These are phyloP conservation scores for Ormia ochracea DNA, from an alignment of 2,888 invertebrate species.

Conservation along the genomic window DNA sequence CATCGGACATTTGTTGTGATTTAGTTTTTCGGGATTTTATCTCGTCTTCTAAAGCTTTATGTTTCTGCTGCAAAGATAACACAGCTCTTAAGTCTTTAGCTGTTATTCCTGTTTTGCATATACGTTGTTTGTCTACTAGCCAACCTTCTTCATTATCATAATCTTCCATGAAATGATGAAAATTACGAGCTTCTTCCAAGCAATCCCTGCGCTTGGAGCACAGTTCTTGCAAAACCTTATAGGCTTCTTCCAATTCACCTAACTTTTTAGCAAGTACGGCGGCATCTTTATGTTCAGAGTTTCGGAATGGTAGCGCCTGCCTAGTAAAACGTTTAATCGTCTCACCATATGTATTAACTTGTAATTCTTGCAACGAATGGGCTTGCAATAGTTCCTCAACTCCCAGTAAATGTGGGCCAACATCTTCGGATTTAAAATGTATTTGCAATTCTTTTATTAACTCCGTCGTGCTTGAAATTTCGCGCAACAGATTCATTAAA, in stretches of 20 bases:
- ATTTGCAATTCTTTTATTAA: slow-evolving; percentile 91
- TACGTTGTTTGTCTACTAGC: slow-evolving; percentile 95
- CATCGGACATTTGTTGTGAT: slow-evolving; percentile 83
- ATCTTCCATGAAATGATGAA: slow-evolving; percentile 97
- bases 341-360: slow-evolving; percentile 92
- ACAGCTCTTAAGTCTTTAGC: slow-evolving; percentile 96
- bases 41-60: slow-evolving; percentile 92
- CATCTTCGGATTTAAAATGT: slow-evolving; percentile 84
- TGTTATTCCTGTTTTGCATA: slow-evolving; percentile 93
- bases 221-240: slow-evolving; percentile 80
- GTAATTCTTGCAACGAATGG: slow-evolving; percentile 93
- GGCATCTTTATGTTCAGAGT: slow-evolving; percentile 79
- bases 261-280: slow-evolving; percentile 83
- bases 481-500: slow-evolving; percentile 91
- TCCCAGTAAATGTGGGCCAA: slow-evolving; percentile 94
- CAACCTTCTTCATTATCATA: slow-evolving; percentile 98
- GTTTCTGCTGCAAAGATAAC: slow-evolving; percentile 92
- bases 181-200: slow-evolving; percentile 93
- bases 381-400: slow-evolving; percentile 97
- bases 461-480: slow-evolving; percentile 91
- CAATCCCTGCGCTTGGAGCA: slow-evolving; percentile 84
- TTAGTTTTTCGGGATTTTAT: slow-evolving; percentile 84
- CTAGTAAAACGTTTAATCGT: slow-evolving; percentile 87
- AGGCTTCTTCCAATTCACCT: slow-evolving; percentile 86
- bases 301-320: slow-evolving; percentile 80